Evolutionary conservation across 2,888 invertebrate species (phyloP), one percentile per base, ranked within the genome.

Genomic region (Caenorhabditis sp.): DNA sequence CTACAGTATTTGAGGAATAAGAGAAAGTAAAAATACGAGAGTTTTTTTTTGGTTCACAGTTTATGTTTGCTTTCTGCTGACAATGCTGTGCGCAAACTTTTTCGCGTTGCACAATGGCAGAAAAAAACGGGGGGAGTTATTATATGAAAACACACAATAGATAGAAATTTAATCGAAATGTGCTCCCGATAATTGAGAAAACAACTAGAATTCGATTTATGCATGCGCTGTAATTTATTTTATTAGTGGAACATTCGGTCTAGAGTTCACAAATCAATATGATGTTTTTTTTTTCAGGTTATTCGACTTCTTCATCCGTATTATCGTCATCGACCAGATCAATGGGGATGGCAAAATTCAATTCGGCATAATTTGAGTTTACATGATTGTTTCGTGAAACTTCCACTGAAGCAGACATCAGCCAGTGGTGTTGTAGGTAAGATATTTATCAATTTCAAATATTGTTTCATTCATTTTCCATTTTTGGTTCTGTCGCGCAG

Each of bases 311-410:
- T 87, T 36, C 86, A 87, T 69, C 86, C 86, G 8, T 87, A 87
- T 77, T 87, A 87, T 74, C 76, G 81, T 27, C 76, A 81, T 26
- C 76, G 87, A 26, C 81, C 86, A n/a, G 87, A 87, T 69, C 87
- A 87, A 63, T 87, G 87, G 87, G 97, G 97, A 43, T 99, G 99
- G 99, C 97, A 99, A 90, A 99, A 99, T 88, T 96, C 95, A 1
- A 99, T 99, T 77, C 91, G 97, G 1, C 97, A 99, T 89, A 99
- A 99, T 89, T 90, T 99, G n/a, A 95, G 94, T 85, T 90, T 99
- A 86, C 99, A 99, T 90, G 97, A 99, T 90, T 99, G 97, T 88
- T 99, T 99, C 89, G 95, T 99, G 43, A 97, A 97, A 90, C 85
- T 88, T 56, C 95, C 95, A 1, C 91, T 87, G 59, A 87, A 87